Evolutionary conservation across 1,140 invertebrate species (phyloP), one percentile per base, ranked within the genome.

Genomic region (Caerostris darwini): DNA sequence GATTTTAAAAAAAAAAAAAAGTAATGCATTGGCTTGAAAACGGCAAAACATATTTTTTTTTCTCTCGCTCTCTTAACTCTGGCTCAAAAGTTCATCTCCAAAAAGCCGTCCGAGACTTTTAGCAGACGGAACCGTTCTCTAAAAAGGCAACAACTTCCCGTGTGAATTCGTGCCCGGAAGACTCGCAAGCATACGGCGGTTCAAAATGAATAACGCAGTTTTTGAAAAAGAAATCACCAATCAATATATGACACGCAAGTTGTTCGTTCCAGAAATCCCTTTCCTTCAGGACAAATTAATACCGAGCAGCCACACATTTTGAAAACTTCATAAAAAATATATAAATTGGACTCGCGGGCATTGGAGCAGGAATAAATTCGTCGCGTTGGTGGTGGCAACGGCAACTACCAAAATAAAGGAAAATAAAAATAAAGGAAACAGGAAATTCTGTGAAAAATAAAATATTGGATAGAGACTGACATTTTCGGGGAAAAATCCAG

Each of bases 401-500:
- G 2, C 34, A 34, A 34, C 34, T 34, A 34, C 34, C 0, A 34
- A 34, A 34, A 34, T 34, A 34, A 34, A 34, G 34, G 34, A 2
- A 2, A 2, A 34, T 1, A 34, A 34, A 34, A 34, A 34, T 34
- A n/a, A n/a, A n/a, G n/a, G n/a, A n/a, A n/a, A n/a, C n/a, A n/a
- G n/a, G 34, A 34, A 34, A 34, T 34, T 34, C 2, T 34, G 34
- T 34, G 34, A 34, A 34, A 34, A 34, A 34, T 34, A 34, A 34
- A 34, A 58, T 61, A 91, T 91, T 56, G 10, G 58, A 64, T 64
- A 61, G 50, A 67, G 90, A 67, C 90, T 92, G 90, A 85, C 82
- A 81, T 92, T 92, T 85, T 92, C 56, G 50, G 57, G n/a, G 50
- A 58, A 85, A 34, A 92, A 92, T 92, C 90, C 81, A 61, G 90